phyloP scores from a whole-genome alignment of 2,888 invertebrate genomes.

The Lasioglossum morio region DNA sequence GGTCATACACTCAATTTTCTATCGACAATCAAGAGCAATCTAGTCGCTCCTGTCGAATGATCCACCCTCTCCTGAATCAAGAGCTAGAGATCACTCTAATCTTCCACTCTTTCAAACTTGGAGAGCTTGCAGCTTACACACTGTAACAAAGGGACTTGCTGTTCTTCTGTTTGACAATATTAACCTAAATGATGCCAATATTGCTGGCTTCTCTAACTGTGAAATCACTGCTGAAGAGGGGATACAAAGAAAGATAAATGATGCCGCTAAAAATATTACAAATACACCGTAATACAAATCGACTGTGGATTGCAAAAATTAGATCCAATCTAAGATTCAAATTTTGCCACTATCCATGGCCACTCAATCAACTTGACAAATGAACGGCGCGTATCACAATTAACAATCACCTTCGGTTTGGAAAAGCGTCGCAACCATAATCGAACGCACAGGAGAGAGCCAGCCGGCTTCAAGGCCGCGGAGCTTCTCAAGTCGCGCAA shows the following conservation, averaged over 20 bases:
- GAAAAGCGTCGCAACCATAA: constrained; percentile 1
- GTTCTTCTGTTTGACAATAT: neutral
- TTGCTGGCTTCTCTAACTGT: neutral
- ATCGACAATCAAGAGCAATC: neutral
- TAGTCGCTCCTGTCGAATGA: neutral
- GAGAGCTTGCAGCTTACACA: neutral
- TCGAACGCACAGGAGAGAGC: constrained; percentile 1
- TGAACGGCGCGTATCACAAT: neutral
- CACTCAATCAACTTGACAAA: too few relatives aligned
- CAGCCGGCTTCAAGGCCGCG: constrained; percentile 72
- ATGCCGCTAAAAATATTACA: neutral
- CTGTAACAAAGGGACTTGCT: neutral
- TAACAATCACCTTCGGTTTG: neutral
- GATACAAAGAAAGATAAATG: neutral
- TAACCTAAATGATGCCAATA: neutral
- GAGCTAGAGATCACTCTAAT: neutral
- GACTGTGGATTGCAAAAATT: too few relatives aligned
- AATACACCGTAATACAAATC: too few relatives aligned
- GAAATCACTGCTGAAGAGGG: neutral
- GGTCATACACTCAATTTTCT: neutral
- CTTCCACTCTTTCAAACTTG: neutral
- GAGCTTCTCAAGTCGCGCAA: constrained; percentile 35
- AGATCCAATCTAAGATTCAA: neutral
- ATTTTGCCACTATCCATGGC: neutral
- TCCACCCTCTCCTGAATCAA: neutral